Evolutionary conservation across 2,113 vertebrate species (phyloP).

Genomic region (Pavo muticus): DNA sequence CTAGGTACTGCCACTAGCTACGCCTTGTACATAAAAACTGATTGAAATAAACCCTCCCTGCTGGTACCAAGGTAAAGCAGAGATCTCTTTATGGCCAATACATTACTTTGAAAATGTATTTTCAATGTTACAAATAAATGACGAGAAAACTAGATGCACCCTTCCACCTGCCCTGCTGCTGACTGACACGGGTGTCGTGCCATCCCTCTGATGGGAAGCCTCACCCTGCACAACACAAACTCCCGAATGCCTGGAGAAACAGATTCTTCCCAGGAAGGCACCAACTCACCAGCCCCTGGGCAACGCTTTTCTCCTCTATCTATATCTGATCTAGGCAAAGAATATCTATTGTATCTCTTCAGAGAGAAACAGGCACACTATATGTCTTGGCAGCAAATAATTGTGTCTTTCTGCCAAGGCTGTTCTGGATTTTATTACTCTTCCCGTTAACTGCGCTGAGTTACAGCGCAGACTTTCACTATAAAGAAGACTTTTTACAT

Average conservation of each 20-base stretch:
- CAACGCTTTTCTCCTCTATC: accelerated
- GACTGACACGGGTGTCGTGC: background rate
- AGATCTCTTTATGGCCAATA: background rate
- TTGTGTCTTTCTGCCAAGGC: background rate
- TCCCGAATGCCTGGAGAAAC: background rate
- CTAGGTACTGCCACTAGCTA: background rate
- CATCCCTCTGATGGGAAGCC: background rate
- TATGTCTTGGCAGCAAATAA: background rate
- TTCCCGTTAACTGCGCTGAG: background rate
- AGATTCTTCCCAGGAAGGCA: background rate
- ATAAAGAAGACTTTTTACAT: background rate
- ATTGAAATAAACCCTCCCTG: background rate
- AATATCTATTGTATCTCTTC: background rate
- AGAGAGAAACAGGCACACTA: background rate
- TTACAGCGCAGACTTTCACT: background rate
- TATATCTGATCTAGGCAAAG: background rate
- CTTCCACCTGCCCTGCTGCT: background rate
- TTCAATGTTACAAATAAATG: background rate
- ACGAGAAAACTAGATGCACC: background rate
- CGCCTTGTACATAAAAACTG: background rate
- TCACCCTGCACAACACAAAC: background rate
- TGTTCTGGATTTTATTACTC: background rate
- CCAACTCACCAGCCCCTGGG: background rate
- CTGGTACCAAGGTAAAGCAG: background rate
- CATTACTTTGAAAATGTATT: background rate